These are phyloP conservation scores for Rhinoraja longicauda DNA, from an alignment of 2,797 vertebrate genomes.

Conservation along the genomic window DNA sequence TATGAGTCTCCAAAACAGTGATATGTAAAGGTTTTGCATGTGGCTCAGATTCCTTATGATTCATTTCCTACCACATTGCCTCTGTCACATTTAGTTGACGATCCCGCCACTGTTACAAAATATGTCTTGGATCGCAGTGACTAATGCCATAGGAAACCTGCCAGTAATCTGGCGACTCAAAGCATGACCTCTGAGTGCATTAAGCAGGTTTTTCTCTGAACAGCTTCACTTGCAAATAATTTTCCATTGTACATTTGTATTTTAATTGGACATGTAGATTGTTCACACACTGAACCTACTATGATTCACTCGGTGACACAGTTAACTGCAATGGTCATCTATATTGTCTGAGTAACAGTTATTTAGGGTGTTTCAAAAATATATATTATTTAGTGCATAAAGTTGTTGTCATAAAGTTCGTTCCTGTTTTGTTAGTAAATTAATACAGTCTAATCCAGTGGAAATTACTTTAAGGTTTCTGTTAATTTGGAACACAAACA, in stretches of 20 bases:
- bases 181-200: neutral
- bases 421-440: neutral
- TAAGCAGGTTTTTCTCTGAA: neutral
- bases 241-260: constrained; percentile 17
- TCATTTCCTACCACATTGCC: neutral
- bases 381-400: neutral
- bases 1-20: neutral
- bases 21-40: neutral
- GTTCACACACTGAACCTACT: neutral
- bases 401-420: neutral
- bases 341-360: neutral
- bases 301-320: neutral
- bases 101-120: neutral
- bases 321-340: neutral
- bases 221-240: too few relatives aligned
- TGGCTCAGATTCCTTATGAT: neutral
- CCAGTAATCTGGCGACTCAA: neutral
- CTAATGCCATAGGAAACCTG: neutral
- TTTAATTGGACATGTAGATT: neutral
- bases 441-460: neutral
- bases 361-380: neutral
- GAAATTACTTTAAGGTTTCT: neutral
- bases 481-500: neutral
- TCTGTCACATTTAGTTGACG: neutral
- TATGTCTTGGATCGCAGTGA: neutral